Base-by-base conservation (phyloP, 2,113 vertebrate species). In the Labeo rohita region DNA sequence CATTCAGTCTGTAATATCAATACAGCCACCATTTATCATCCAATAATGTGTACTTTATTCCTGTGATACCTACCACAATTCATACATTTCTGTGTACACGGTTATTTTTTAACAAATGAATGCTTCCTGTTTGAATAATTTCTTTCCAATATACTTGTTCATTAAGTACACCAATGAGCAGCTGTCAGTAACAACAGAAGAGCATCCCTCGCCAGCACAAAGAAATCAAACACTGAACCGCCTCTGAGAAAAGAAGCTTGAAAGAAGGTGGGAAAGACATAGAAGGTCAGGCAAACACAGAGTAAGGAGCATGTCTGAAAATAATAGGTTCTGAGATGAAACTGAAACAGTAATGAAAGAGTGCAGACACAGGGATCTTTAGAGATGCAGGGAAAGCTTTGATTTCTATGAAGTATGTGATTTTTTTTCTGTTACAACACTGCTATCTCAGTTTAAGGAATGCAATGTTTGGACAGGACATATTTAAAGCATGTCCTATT, bases 311-410 rank as follows among this genome's bases (percentile, higher is more conserved):
- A 59, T 78, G 52, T 78, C 76, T n/a, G 50, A 8, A 78, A 56
- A 78, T 78, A 59, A 78, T 39, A 79, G 47, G 8, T n/a, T 78
- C 28, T 68, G 23, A 70, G 28, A 65, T 52, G 54, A 63, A 75
- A 75, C 72, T 28, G 15, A 43, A 84, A 45, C 39, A 28, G 43
- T 75, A 75, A 84, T 84, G 50, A 63, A 75, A 61, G 23, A 59
- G 18, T 8, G 52, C 68, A n/a, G 52, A 74, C 11, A 74, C 2
- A 18, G 45, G 70, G 39, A 72, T 74, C 43, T 74, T 47, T 47
- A 11, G 18, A 74, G 52, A 84, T 56, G 52, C n/a, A 21, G 63
- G 63, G 47, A 45, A 61, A 8, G 36, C 36, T 61, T 84, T 61
- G 54, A 43, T 74, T 63, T 59, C 8, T 45, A 5, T 74, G 13